Evolutionary conservation across 2,113 vertebrate species (phyloP).

Genomic region (Tachysurus fulvidraco): DNA sequence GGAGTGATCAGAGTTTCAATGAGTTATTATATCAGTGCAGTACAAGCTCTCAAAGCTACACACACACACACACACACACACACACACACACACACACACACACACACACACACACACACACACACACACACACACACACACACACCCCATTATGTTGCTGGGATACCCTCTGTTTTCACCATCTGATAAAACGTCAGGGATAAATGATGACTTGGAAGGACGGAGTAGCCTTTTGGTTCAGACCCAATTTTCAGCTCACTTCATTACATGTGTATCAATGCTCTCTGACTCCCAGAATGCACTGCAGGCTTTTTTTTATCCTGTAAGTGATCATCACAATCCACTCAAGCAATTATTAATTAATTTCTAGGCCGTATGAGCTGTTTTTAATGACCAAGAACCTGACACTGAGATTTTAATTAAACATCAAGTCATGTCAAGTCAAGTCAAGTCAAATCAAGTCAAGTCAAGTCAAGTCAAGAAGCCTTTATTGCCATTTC

Average conservation of each 20-base stretch:
- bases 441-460: neutral
- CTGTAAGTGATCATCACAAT: conserved; percentile 25
- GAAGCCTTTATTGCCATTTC: no score
- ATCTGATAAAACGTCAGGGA: conserved; percentile 18
- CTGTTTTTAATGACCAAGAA: neutral
- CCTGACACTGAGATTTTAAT: neutral
- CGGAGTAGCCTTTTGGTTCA: conserved; percentile 5
- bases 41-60: neutral
- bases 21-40: conserved; percentile 35
- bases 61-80: conserved; percentile 32
- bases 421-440: neutral
- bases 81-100: conserved; percentile 19
- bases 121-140: conserved; percentile 9
- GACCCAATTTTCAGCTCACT: neutral
- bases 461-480: neutral
- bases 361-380: neutral
- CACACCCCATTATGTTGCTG: neutral
- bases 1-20: conserved; percentile 28
- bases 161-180: conserved; percentile 1
- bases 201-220: neutral
- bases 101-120: conserved; percentile 26
- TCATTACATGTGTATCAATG: neutral
- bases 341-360: neutral
- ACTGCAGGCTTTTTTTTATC: conserved; percentile 11
- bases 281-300: neutral